Conservation (phyloP, 2,113 vertebrate genomes). For the Hippocampus abdominalis region DNA sequence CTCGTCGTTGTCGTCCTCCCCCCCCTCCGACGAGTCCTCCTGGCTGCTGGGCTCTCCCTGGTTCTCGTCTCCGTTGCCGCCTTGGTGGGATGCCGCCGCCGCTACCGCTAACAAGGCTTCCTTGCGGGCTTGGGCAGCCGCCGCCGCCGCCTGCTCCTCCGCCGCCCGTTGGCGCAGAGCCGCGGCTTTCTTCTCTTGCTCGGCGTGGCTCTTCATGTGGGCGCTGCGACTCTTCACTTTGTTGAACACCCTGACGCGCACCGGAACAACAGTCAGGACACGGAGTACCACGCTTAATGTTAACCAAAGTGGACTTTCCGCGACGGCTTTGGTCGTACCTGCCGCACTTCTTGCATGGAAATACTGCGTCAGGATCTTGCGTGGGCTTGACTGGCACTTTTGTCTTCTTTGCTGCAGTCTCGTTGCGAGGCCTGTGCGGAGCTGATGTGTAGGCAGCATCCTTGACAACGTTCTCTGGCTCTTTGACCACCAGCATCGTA, state of each 20-base stretch:
- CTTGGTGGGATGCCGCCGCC: neutral
- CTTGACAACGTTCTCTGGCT: slow-evolving; percentile 67
- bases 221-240: slow-evolving; percentile 98
- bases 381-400: slow-evolving; percentile 68
- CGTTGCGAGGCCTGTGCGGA: slow-evolving; percentile 66
- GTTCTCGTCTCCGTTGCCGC: slow-evolving; percentile 49
- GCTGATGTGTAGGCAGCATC: slow-evolving; percentile 27
- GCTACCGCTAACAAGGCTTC: slow-evolving; percentile 11
- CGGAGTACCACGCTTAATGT: neutral
- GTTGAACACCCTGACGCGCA: slow-evolving; percentile 81
- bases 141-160: slow-evolving; percentile 66
- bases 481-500: slow-evolving; percentile 67
- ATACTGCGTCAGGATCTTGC: slow-evolving; percentile 82
- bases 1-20: slow-evolving; percentile 73
- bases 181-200: slow-evolving; percentile 95
- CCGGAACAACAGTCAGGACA: neutral
- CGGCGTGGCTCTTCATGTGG: slow-evolving; percentile 97
- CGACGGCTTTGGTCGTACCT: slow-evolving; percentile 67
- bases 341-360: slow-evolving; percentile 97
- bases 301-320: neutral
- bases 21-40: slow-evolving; percentile 69
- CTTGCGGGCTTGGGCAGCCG: slow-evolving; percentile 45
- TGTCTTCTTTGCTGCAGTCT: slow-evolving; percentile 72
- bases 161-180: slow-evolving; percentile 81
- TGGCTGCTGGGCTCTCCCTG: slow-evolving; percentile 62